Evolutionary conservation across 2,888 invertebrate genomes (phyloP).

Genomic region (Sepioteuthis lessoniana): DNA sequence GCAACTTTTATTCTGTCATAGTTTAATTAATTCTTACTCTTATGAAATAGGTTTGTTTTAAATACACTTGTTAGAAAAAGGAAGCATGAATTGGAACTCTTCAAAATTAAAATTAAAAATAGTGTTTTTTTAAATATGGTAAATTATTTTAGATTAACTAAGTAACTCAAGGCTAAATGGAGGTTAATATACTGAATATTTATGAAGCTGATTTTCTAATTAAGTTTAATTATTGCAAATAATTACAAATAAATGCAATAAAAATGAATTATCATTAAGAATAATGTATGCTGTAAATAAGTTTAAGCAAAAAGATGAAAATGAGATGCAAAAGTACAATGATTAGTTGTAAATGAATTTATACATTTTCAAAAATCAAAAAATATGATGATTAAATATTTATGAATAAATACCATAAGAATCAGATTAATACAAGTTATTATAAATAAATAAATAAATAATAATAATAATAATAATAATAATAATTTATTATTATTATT

Average conservation of each 20-base stretch:
- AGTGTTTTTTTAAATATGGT: neutral
- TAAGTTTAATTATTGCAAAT: conserved; percentile 19
- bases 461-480: too few relatives aligned
- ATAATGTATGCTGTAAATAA: neutral
- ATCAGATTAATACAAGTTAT: neutral
- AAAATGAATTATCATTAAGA: neutral
- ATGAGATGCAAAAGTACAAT: neutral
- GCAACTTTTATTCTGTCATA: neutral
- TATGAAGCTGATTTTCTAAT: neutral
- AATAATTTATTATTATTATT: too few relatives aligned
- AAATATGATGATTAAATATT: neutral
- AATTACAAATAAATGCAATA: neutral
- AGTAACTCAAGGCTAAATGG: neutral
- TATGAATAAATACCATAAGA: neutral
- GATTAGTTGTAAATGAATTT: neutral
- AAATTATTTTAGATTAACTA: neutral
- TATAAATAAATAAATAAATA: neutral
- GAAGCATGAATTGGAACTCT: neutral
- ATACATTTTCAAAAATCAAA: neutral
- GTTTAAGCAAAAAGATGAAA: neutral
- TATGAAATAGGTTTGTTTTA: neutral
- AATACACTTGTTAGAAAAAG: neutral
- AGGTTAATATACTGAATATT: conserved; percentile 3
- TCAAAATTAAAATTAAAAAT: neutral
- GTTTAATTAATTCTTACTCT: neutral